Evolutionary conservation across 1,140 invertebrate species (phyloP), one percentile per base, ranked within the genome.

Genomic region (Pseudomyrmex gracilis): DNA sequence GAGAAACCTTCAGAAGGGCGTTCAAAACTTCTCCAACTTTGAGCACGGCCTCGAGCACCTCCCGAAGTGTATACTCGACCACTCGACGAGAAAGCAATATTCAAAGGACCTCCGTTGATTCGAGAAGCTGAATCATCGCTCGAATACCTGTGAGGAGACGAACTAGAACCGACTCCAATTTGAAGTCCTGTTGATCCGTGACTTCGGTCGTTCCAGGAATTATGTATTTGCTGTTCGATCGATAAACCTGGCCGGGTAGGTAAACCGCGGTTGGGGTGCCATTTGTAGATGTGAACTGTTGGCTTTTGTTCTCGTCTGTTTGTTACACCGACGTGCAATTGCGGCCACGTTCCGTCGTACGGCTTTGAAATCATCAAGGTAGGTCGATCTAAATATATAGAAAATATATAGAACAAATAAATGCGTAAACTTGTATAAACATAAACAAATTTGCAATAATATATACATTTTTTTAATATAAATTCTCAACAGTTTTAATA

Each of bases 11-110:
- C 22, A 53, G 22, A 53, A 70, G 12, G 8, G 22, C 13, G n/a
- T n/a, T 45, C 20, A 3, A 15, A 51, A 70, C 17, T 34, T 9
- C 61, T 9, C 5, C 5, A 43, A 15, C 60, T 34, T 0, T 7
- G 34, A 34, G 34, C 34, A 34, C 10, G 45, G 22, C 17, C 49
- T 49, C 13, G 43, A 10, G 89, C 84, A 13, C 73, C 64, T 20
- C 90, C 85, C 58, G 89, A 88, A 15, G 89, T 87, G 17, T 90
- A 85, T 73, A 87, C 88, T 67, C 90, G 60, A n/a, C 87, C 87
- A 71, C 90, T 82, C 2, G 90, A 91, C 4, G 85, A 87, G 8
- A 87, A 66, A 0, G 84, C 82, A 3, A 84, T 70, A 51, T 91
- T 92, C 9, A 86, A 80, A 2, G 90, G 89, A 22, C 73, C 86